Conservation (phyloP, 1,140 invertebrate genomes). For the Cherax destructor region DNA sequence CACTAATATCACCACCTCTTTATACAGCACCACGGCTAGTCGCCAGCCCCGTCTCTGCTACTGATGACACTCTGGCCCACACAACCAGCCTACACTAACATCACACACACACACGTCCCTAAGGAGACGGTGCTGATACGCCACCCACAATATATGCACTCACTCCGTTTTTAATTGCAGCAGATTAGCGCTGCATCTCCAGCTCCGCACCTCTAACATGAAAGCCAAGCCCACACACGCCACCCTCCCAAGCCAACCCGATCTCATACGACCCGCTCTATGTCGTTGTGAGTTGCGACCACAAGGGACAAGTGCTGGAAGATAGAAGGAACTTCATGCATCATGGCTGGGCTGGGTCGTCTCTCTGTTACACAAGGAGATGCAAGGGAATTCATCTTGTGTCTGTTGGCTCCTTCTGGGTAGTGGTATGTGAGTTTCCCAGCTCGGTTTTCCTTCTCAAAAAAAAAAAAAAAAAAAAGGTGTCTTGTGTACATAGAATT, state of each 20-base stretch:
- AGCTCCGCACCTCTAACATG: not conserved
- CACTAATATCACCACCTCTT: no score
- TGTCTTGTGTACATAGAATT: no score
- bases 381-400: no score
- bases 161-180: slow-evolving; percentile 7
- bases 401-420: no score
- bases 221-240: not conserved
- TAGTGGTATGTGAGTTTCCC: no score
- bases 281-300: not conserved
- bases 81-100: not conserved
- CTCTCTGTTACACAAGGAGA: no score
- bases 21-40: no score
- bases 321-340: not conserved
- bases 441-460: no score
- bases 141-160: not conserved
- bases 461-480: no score
- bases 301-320: not conserved
- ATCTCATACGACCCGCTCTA: not conserved
- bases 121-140: not conserved
- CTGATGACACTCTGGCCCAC: not conserved
- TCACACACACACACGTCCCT: slow-evolving; percentile 3
- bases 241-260: not conserved
- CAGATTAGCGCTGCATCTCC: not conserved
- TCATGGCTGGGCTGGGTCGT: not conserved
- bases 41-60: not conserved